Conservation (phyloP, 2,113 vertebrate genomes). For the Thinocorus orbignyianus region DNA sequence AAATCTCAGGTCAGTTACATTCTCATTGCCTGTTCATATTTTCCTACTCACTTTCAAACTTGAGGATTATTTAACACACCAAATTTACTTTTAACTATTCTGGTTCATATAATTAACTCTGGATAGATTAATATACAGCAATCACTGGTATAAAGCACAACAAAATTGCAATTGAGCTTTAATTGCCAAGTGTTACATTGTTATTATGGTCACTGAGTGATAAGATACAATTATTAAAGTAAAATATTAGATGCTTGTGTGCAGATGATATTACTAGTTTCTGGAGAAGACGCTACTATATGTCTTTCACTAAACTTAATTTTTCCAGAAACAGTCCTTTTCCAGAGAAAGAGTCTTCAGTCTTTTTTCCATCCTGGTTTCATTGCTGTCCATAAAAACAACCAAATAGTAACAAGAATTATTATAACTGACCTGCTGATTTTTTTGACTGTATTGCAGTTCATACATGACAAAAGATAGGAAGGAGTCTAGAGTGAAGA, state of each 20-base stretch:
- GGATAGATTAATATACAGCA: neutral
- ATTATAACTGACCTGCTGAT: neutral
- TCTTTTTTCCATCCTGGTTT: neutral
- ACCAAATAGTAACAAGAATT: neutral
- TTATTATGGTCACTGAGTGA: accelerated
- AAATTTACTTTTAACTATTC: neutral
- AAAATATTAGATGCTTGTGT: neutral
- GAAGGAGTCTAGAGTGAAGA: no score
- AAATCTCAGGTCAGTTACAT: neutral
- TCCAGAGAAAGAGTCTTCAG: neutral
- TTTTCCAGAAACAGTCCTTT: neutral
- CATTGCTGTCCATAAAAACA: neutral
- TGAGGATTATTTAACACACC: neutral
- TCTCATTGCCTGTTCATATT: neutral
- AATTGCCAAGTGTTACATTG: neutral
- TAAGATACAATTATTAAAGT: neutral
- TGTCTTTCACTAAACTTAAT: neutral
- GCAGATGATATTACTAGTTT: neutral
- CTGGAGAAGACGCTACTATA: neutral
- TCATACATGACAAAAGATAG: neutral
- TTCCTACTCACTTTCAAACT: neutral
- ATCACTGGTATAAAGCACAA: neutral
- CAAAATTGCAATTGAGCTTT: neutral
- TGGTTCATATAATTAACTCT: neutral
- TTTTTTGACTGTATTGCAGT: neutral